Base-by-base conservation (phyloP, 2,797 vertebrate genomes). In the Novumbra hubbsi region DNA sequence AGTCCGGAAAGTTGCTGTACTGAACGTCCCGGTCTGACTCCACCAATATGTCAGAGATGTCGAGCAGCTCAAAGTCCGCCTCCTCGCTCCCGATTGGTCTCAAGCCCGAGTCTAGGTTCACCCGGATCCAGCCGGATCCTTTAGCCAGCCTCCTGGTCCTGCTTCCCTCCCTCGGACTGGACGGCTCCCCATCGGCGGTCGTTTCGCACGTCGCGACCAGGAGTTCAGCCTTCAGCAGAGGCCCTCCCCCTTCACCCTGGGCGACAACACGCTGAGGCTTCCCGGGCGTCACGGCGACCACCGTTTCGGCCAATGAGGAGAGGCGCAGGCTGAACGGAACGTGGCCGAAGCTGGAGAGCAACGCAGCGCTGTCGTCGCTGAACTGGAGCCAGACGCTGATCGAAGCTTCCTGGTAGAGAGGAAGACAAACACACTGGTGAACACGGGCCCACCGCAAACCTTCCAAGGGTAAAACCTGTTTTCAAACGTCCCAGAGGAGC, bases 301-400 rank as follows among this genome's bases (percentile, higher is more conserved):
- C 92, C 0, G 87, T 84, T 48, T 93, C 92, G 24, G 91, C 92
- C 77, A 93, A 64, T 14, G 93, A 92, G 45, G 89, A 91, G 45
- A 93, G 83, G 19, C 52, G 83, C 30, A 93, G 78, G 30, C 79
- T 83, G 68, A 82, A 89, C 4, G 90, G 85, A 5, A 89, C 73
- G 21, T 86, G 81, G 1, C 45, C 78, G 72, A 91, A 94, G 17
- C 84, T 83, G 24, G 91, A 89, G 19, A 93, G 85, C n/a, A 88
- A 85, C 45, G 83, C 81, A 48, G 91, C 83, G 0, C 90, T 86
- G 76, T 91, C 91, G 0, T 94, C 93, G 8, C 86, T 84, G 76
- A 93, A 94, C 88, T 94, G 93, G 52, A 94, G 87, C 92, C 92
- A 93, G 5, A 93, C 48, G 17, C 87, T 93, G 67, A 91, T 60